A percentile compares a stretch with the other conserved stretches of the same genome.
phyloP scores from a whole-genome alignment of 1,140 invertebrate species.

The Monochamus saltuarius region DNA sequence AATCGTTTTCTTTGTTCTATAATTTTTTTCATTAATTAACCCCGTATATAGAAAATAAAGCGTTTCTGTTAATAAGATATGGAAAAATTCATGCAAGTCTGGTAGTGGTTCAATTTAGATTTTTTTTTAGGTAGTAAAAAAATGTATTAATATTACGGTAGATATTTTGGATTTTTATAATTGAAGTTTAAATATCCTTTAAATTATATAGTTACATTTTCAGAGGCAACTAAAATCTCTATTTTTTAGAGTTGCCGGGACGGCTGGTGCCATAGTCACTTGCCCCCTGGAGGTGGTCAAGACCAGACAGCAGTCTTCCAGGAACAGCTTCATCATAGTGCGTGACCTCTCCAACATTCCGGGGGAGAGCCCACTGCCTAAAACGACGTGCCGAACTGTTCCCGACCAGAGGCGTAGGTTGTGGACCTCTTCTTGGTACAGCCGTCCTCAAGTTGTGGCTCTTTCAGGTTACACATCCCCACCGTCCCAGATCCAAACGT shows the following conservation, averaged over 20 bases:
- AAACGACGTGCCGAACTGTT: slow-evolving; percentile 52
- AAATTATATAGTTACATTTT: too few relatives aligned
- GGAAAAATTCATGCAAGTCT: too few relatives aligned
- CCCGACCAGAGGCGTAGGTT: slow-evolving; percentile 54
- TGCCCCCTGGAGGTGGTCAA: slow-evolving; percentile 99
- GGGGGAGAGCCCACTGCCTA: slow-evolving; percentile 50
- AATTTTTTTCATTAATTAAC: too few relatives aligned
- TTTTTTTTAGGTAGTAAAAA: too few relatives aligned
- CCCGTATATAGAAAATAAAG: too few relatives aligned
- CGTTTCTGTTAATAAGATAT: too few relatives aligned
- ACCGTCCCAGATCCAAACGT: slow-evolving; percentile 53
- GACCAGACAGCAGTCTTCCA: slow-evolving; percentile 93
- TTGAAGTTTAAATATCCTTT: too few relatives aligned
- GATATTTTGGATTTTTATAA: too few relatives aligned
- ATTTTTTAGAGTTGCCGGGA: slow-evolving; percentile 82
- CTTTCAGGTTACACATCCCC: slow-evolving; percentile 59
- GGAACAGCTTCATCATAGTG: slow-evolving; percentile 49
- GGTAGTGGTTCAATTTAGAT: too few relatives aligned
- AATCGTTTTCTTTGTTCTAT: too few relatives aligned
- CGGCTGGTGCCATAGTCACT: slow-evolving; percentile 92
- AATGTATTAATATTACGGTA: too few relatives aligned
- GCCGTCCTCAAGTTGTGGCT: slow-evolving; percentile 59
- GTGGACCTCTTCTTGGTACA: slow-evolving; percentile 48
- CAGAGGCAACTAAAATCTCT: too few relatives aligned
- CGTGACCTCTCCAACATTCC: slow-evolving; percentile 35